Base-by-base conservation (phyloP, 2,797 vertebrate species). In the Chelonia mydas region DNA sequence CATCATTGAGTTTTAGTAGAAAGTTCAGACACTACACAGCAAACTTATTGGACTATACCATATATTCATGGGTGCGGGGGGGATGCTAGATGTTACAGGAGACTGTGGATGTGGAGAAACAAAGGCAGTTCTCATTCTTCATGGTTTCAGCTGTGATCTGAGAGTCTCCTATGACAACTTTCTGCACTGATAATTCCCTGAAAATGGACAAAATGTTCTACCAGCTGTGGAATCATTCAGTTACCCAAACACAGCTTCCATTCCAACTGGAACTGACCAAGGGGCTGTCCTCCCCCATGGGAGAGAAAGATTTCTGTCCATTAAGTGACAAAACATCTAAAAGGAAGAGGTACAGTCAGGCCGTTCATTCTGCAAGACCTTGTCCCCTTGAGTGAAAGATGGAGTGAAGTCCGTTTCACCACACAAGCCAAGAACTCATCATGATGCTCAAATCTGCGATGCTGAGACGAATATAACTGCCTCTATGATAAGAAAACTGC, bases 21-120 rank as follows among this genome's bases (percentile, higher is more conserved):
- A 91, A 94, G 82, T 90, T 97, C 55, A 88, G 92, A 78, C 92
- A 89, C 91, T 80, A 84, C 61, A 74, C 86, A 85, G 86, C 91
- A 90, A 95, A 95, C 80, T 68, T 86, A 76, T 47, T 61, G 92
- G 88, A 82, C 92, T 94, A 37, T 79, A 90, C 41, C 92, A 55
- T 78, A 90, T 91, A 93, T 37, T 92, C 16, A 5, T 59, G 76
- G 79, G 33, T 83, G 81, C 74, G 47, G 76, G 87, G 47, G 76
- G 87, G 93, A 61, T 81, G 68, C 50, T 83, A 83, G 89, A 55
- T 90, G 79, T 90, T 93, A 50, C 10, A 74, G 91, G 84, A 95
- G 59, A 77, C 79, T 72, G 61, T 88, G 90, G 76, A 79, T 90
- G 27, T 87, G 92, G 86, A 92, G 90, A 95, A 96, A 87, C 83